A percentile compares a stretch with the other conserved stretches of the same genome.
Evolutionary conservation across 2,797 vertebrate genomes (phyloP).

Genomic region (Phrynocephalus vlangalii): DNA sequence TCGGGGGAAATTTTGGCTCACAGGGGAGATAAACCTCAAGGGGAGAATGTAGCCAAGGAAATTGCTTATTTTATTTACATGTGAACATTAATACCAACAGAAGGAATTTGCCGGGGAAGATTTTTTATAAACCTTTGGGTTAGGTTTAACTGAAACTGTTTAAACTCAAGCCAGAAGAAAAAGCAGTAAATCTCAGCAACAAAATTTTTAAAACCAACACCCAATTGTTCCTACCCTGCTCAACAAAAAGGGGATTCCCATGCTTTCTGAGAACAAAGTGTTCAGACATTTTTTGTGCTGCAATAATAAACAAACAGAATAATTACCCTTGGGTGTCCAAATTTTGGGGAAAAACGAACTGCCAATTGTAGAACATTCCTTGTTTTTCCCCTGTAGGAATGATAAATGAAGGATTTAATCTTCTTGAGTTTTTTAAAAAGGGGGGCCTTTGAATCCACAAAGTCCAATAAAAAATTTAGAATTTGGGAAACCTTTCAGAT

Average conservation of each 20-base stretch:
- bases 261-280: conserved; percentile 1
- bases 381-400: too few species aligned
- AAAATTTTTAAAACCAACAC: conserved; percentile 1
- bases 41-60: not conserved
- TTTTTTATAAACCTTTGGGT: conserved; percentile 1
- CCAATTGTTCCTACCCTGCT: not conserved
- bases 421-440: not conserved
- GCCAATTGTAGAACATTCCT: too few species aligned
- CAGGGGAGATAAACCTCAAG: not conserved
- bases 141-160: conserved; percentile 26
- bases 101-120: conserved; percentile 8
- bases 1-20: not conserved
- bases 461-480: not conserved
- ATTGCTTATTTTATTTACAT: not conserved
- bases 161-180: conserved; percentile 9
- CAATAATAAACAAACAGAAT: not conserved
- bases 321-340: not conserved
- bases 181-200: not conserved
- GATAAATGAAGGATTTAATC: not conserved
- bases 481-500: not conserved
- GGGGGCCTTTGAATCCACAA: not conserved
- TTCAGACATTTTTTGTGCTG: not conserved
- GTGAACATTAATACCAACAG: not conserved
- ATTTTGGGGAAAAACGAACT: not conserved
- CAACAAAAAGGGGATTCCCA: not conserved